phyloP scores from a whole-genome alignment of 2,113 vertebrate species.

The Ciconia maguari region DNA sequence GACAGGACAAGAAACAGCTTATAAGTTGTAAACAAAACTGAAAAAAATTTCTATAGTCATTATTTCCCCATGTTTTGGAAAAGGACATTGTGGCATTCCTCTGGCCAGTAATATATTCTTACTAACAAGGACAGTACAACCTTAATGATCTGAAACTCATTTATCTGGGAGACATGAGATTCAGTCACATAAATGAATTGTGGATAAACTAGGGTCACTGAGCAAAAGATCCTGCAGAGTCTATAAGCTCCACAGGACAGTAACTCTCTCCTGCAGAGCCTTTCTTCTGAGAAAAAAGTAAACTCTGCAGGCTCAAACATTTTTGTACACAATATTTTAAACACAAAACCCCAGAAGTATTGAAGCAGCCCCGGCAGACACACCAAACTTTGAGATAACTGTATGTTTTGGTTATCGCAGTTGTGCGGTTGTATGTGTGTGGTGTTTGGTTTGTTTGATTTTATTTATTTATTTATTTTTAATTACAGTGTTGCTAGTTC shows the following conservation, averaged over 20 bases:
- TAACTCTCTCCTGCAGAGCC: conserved; percentile 46
- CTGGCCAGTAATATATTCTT: background rate
- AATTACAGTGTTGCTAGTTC: background rate
- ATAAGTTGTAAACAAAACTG: background rate
- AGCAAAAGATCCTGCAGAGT: conserved; percentile 48
- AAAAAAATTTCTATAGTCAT: background rate
- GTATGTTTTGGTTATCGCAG: background rate
- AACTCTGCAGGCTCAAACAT: conserved; percentile 26
- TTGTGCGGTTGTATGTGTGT: background rate
- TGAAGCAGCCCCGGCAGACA: background rate
- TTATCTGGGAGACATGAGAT: conserved; percentile 16
- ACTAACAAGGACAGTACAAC: conserved; percentile 33
- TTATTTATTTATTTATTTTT: background rate
- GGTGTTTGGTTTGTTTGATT: background rate
- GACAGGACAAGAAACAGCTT: background rate
- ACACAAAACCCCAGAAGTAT: background rate
- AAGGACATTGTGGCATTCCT: background rate
- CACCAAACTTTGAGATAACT: background rate
- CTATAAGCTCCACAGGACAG: conserved; percentile 23
- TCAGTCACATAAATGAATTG: conserved; percentile 48
- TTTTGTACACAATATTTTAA: conserved; percentile 28
- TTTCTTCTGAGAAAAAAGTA: conserved; percentile 60
- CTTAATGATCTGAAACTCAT: conserved; percentile 39
- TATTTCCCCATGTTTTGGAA: background rate
- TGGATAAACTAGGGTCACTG: conserved; percentile 47